Conservation (phyloP, 2,113 vertebrate genomes). For the Anas platyrhynchos region DNA sequence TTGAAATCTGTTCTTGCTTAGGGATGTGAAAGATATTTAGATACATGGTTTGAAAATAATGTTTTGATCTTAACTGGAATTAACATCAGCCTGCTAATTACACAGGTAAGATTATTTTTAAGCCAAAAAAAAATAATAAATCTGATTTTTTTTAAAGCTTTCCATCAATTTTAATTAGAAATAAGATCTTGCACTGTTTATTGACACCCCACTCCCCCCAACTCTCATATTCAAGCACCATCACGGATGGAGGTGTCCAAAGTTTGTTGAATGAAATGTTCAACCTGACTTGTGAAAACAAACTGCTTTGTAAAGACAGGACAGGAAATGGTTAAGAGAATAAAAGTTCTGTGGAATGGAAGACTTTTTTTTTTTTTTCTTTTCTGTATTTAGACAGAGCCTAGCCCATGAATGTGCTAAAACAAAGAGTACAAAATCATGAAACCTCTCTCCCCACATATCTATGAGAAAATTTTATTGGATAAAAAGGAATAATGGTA, state of each 20-base stretch:
- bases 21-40: slow-evolving; percentile 60
- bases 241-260: not conserved
- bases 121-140: not conserved
- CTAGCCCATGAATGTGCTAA: not conserved
- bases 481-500: not conserved
- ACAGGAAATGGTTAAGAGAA: not conserved
- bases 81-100: slow-evolving; percentile 34
- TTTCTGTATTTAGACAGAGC: not conserved
- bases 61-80: slow-evolving; percentile 29
- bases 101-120: slow-evolving; percentile 39
- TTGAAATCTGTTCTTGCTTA: slow-evolving; percentile 16
- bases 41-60: slow-evolving; percentile 34
- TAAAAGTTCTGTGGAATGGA: not conserved
- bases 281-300: not conserved
- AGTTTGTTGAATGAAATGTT: not conserved
- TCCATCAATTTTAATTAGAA: not conserved
- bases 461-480: not conserved
- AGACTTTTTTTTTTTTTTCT: not conserved
- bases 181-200: not conserved
- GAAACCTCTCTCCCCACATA: not conserved
- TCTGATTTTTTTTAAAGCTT: not conserved
- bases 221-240: not conserved
- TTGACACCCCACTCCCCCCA: not conserved
- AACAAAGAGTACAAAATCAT: not conserved
- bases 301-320: not conserved